phyloP scores from a whole-genome alignment of 2,888 invertebrate genomes.

The Hypsopygia costalis region DNA sequence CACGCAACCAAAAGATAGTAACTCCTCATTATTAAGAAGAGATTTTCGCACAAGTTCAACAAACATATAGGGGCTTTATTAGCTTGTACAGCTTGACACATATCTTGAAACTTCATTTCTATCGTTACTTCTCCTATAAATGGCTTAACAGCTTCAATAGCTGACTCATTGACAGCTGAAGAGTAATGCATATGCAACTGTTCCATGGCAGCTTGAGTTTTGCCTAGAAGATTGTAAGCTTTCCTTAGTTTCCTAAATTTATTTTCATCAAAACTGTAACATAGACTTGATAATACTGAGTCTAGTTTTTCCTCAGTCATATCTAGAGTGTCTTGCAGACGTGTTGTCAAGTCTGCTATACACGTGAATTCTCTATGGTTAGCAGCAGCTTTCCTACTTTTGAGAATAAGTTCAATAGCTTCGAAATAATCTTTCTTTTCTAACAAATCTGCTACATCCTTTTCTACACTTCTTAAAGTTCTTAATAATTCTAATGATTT shows the following conservation, averaged over 20 bases:
- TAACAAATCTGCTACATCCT: conserved; percentile 90
- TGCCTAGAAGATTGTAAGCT: conserved; percentile 94
- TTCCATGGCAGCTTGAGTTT: conserved; percentile 95
- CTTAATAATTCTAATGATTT: conserved; percentile 82
- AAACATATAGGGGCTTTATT: conserved; percentile 83
- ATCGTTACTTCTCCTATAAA: conserved; percentile 51
- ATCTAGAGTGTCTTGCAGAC: conserved; percentile 94
- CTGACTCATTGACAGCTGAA: conserved; percentile 92
- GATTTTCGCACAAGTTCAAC: conserved; percentile 90
- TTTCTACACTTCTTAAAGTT: conserved; percentile 88
- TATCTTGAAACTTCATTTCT: conserved; percentile 86
- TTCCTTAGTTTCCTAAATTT: conserved; percentile 91
- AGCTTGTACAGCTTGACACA: conserved; percentile 83
- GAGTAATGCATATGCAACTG: conserved; percentile 97
- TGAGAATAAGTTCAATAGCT: conserved; percentile 93
- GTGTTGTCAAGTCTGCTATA: conserved; percentile 91
- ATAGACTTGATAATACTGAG: conserved; percentile 89
- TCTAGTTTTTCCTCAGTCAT: conserved; percentile 96
- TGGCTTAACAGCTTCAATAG: conserved; percentile 81
- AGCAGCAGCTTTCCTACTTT: conserved; percentile 92
- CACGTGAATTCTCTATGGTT: conserved; percentile 94
- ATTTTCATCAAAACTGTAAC: conserved; percentile 86
- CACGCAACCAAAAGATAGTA: conserved; percentile 89
- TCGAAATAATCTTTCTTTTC: conserved; percentile 92
- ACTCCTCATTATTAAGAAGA: conserved; percentile 90